Conservation (phyloP, 2,113 vertebrate species). For the Strigops habroptila region DNA sequence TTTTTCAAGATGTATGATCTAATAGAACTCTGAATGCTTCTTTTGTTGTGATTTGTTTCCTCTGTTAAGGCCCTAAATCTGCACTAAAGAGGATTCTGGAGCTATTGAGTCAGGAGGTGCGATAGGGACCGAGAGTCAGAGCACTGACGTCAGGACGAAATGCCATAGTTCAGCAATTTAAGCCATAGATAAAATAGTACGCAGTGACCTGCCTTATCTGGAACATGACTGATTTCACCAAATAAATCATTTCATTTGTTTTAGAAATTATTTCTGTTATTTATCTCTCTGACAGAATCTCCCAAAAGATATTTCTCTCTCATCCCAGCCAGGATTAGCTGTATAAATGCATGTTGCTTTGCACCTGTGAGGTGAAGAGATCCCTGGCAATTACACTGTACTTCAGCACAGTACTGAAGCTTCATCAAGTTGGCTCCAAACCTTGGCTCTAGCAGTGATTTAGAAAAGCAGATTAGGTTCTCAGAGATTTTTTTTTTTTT, state of each 20-base stretch:
- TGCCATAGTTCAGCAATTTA: constrained; percentile 4
- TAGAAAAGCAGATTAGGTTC: background rate
- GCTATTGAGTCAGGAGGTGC: background rate
- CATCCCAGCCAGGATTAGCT: background rate
- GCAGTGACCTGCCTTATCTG: background rate
- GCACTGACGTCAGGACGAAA: background rate
- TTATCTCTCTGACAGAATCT: background rate
- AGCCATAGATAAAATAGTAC: background rate
- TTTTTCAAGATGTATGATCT: background rate
- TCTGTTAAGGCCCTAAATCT: background rate
- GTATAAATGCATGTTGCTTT: background rate
- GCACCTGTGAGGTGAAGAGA: background rate
- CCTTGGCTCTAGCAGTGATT: background rate
- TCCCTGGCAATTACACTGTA: background rate
- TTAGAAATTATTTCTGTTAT: background rate
- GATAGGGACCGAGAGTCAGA: background rate
- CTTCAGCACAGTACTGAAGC: background rate
- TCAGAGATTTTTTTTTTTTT: background rate
- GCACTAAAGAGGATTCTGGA: background rate
- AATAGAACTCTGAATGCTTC: background rate
- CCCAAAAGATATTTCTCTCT: background rate
- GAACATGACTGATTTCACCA: background rate
- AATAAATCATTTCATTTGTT: background rate
- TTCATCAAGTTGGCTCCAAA: background rate
- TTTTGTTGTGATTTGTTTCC: constrained; percentile 37